Percentiles rank a stretch among this genome's conserved stretches.
Evolutionary conservation across 2,113 vertebrate species (phyloP).

Genomic region (Caranx ignobilis): DNA sequence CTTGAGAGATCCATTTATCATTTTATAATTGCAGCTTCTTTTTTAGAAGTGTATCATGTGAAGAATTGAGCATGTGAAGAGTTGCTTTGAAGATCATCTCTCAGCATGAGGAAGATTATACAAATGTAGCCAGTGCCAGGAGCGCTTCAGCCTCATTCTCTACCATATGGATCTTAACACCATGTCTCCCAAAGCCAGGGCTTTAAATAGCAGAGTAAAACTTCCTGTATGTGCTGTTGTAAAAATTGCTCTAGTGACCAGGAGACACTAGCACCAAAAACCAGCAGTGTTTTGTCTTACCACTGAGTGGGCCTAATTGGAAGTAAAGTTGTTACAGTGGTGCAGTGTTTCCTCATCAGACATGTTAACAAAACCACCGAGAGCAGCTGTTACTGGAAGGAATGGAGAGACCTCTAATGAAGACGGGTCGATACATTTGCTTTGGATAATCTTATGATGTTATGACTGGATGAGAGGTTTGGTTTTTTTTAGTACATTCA

Average conservation of each 20-base stretch:
- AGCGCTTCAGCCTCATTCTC: slow-evolving; percentile 12
- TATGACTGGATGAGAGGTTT: neutral
- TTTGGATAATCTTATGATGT: neutral
- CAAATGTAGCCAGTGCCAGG: slow-evolving; percentile 31
- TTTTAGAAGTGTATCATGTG: slow-evolving; percentile 43
- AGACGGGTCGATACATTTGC: too few relatives aligned
- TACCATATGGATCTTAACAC: slow-evolving; percentile 24
- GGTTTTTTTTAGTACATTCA: neutral
- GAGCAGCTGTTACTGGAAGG: neutral
- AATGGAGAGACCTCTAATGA: neutral
- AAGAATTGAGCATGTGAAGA: slow-evolving; percentile 18
- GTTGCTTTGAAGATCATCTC: slow-evolving; percentile 59
- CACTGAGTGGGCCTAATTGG: neutral
- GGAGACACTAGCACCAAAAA: slow-evolving; percentile 8
- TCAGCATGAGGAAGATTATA: slow-evolving; percentile 46
- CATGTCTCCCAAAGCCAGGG: slow-evolving; percentile 10
- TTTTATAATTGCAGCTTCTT: slow-evolving; percentile 42
- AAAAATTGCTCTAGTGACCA: slow-evolving; percentile 23
- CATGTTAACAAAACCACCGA: neutral
- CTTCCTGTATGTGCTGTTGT: slow-evolving; percentile 8
- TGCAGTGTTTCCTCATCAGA: neutral
- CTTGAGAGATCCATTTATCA: slow-evolving; percentile 52
- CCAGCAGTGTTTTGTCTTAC: slow-evolving; percentile 1
- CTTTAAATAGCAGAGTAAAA: slow-evolving; percentile 35
- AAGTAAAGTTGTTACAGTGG: neutral